A percentile compares a stretch with the other conserved stretches of the same genome.
Evolutionary conservation across 1,140 invertebrate genomes (phyloP).

Genomic region (Lamellibrachia luymesi): DNA sequence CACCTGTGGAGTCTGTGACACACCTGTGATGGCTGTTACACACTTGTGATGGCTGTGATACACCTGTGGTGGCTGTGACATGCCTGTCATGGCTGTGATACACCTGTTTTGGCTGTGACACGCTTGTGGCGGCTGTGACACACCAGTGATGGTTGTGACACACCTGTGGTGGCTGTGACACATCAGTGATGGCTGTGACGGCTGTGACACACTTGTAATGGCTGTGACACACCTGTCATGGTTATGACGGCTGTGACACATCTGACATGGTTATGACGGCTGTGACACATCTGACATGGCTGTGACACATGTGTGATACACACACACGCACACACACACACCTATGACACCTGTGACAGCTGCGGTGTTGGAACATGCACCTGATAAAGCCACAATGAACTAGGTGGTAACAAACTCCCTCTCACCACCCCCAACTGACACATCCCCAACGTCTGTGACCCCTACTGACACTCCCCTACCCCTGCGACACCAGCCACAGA

Average conservation of each 20-base stretch:
- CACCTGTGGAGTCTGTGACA: too few relatives aligned
- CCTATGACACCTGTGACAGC: too few relatives aligned
- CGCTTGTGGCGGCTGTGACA: neutral
- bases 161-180: too few relatives aligned
- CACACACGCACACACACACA: too few relatives aligned
- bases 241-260: too few relatives aligned
- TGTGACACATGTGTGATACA: neutral
- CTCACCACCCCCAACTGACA: neutral
- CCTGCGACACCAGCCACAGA: neutral
- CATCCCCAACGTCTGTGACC: neutral
- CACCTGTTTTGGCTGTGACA: neutral
- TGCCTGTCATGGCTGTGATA: neutral
- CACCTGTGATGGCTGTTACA: too few relatives aligned
- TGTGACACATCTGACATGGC: neutral
- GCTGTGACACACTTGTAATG: too few relatives aligned
- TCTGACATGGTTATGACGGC: neutral
- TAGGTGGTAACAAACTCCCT: neutral
- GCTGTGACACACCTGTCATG: too few relatives aligned
- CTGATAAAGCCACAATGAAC: neutral
- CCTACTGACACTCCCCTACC: neutral
- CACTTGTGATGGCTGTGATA: too few relatives aligned
- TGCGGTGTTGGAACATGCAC: neutral
- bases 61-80: neutral
- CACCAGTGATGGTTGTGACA: neutral
- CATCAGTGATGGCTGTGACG: too few relatives aligned